phyloP scores from a whole-genome alignment of 2,113 vertebrate species.

The Zootoca vivipara region DNA sequence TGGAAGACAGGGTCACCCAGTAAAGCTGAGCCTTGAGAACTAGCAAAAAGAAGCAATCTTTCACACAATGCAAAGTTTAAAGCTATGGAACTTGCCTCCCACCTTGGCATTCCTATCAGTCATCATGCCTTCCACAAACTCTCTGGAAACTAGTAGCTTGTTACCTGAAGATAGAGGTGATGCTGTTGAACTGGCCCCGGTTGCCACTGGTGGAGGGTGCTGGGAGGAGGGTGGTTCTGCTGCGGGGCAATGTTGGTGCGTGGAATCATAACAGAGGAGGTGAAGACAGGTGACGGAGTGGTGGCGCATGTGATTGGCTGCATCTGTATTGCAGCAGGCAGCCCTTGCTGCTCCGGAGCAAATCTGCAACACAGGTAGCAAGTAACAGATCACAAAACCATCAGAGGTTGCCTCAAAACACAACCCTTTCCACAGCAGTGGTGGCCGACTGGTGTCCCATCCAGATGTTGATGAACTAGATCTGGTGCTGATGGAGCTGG shows the following conservation, averaged over 20 bases:
- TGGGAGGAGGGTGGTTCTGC: slow-evolving; percentile 69
- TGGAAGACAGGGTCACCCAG: background rate
- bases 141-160: background rate
- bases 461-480: too few species aligned
- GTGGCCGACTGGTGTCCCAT: too few species aligned
- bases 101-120: background rate
- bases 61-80: too few species aligned
- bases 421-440: too few species aligned
- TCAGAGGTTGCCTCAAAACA: too few species aligned
- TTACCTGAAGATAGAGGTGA: slow-evolving; percentile 83
- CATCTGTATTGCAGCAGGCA: slow-evolving; percentile 70
- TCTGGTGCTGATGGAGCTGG: too few species aligned
- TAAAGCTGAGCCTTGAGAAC: background rate
- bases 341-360: slow-evolving; percentile 77
- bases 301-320: slow-evolving; percentile 76
- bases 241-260: slow-evolving; percentile 73
- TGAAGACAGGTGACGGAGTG: slow-evolving; percentile 73
- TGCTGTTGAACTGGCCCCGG: slow-evolving; percentile 77
- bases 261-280: slow-evolving; percentile 79
- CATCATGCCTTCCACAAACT: background rate
- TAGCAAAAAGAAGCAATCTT: background rate
- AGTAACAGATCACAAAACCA: too few species aligned
- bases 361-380: slow-evolving; percentile 71
- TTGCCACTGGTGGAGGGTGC: slow-evolving; percentile 72
- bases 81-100: too few species aligned